Base-by-base conservation (phyloP, 2,113 vertebrate genomes). In the Hippocampus mohnikei region DNA sequence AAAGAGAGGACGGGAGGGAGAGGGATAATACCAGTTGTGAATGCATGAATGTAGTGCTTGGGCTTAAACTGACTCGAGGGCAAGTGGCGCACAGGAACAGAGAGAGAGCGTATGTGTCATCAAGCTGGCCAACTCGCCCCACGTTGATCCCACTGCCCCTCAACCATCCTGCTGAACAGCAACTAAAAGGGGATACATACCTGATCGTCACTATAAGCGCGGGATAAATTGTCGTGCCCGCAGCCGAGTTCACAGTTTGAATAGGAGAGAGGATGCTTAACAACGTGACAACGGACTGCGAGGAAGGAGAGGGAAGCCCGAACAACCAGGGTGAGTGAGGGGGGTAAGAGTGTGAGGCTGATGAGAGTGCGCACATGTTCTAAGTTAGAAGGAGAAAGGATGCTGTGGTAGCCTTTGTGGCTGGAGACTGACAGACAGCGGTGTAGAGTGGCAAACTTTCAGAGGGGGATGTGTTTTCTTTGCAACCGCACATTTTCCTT, bases 221-320 rank as follows among this genome's bases (percentile, higher is more conserved):
- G 44, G 62, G 41, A 62, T 70, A 69, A 44, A 67, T 62, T 70
- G 58, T 25, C 0, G 72, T 27, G 16, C 63, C 67, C 72, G 21
- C 53, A 56, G 53, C 62, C 42, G 60, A 50, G 72, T n/a, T 11
- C 64, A 21, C 75, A 73, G 77, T 73, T 78, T 67, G 76, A 81
- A 81, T 72, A 87, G 69, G 69, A 70, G 83, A 87, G 88, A 91
- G 91, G 94, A 96, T 94, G 94, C 93, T 94, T n/a, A 96, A 95
- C 93, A 96, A 94, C 93, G 89, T 95, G 92, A 93, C 90, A 46
- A 46, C 42, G 40, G 95, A 95, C 87, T 87, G 94, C 55, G 94
- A 95, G 89, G 95, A 96, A 75, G 94, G 92, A 85, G 95, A 96
- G 74, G 95, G 93, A 87, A 94, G 93, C 85, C 91, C 93, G 85